Base-by-base conservation (phyloP, 2,888 invertebrate genomes). In the Parnassius glacialis region DNA sequence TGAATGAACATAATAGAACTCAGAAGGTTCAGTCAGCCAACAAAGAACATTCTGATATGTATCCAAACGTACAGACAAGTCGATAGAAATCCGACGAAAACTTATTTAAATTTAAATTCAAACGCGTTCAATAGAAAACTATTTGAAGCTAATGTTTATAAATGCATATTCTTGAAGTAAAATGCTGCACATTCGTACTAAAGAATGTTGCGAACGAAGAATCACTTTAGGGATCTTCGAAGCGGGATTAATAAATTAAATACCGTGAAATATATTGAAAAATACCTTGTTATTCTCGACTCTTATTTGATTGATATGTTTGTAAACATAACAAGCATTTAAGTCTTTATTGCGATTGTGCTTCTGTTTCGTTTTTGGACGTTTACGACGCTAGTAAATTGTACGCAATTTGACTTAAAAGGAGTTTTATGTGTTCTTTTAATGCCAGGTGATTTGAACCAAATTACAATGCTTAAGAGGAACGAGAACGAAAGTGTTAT, bases 101-200 rank as follows among this genome's bases (percentile, higher is more conserved):
- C 55, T 55, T 58, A 62, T 62, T 59, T 62, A 55, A 48, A 62
- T 62, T 62, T 13, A 62, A 59, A 62, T 62, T 51, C 50, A 44
- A 42, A 51, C 43, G 41, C 3, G 34, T 41, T 62, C 50, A 47
- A 56, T 55, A 41, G 58, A 63, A 59, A 63, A 63, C 55, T 59
- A 45, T 59, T 63, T 63, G 47, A 51, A 42, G 16, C 20, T 63
- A 43, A 56, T 56, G 51, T 58, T 58, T 48, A 16, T 48, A 16
- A n/a, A 52, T 41, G 12, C 20, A 41, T 12, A 41, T 9, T 41
- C 52, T 52, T 41, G 9, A 9, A 54, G 20, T 9, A 54, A 54
- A 54, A 41, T 51, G 10, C 3, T 3, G 10, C 25, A 41, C 34
- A 34, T 34, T 52, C 3, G 47, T 52, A 52, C 10, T 25, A 25